phyloP scores from a whole-genome alignment of 1,140 invertebrate genomes.

The Panagrolaimus sp. region DNA sequence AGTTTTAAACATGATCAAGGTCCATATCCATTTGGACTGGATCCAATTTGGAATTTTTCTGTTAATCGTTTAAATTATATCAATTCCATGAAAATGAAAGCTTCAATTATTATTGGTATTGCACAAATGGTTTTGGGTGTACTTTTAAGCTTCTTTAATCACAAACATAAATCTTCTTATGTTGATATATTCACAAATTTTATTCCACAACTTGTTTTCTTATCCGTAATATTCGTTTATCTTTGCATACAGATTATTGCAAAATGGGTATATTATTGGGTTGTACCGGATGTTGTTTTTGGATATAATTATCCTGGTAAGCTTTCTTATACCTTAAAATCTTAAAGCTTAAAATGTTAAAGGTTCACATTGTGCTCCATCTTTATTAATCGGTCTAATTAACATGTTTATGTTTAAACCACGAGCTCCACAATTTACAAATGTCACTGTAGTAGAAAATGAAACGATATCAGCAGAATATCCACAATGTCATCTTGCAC shows the following conservation, averaged over 20 bases:
- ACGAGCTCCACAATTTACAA: slow-evolving; percentile 37
- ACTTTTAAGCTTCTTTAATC: slow-evolving; percentile 75
- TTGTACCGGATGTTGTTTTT: slow-evolving; percentile 58
- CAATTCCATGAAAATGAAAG: slow-evolving; percentile 97
- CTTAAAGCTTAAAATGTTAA: slow-evolving; percentile 3
- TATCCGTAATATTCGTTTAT: slow-evolving; percentile 81
- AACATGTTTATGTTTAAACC: slow-evolving; percentile 66
- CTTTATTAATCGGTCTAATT: slow-evolving; percentile 66
- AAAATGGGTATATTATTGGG: slow-evolving; percentile 76
- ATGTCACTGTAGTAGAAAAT: slow-evolving; percentile 22
- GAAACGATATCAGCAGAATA: slow-evolving; percentile 29
- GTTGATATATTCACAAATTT: slow-evolving; percentile 78
- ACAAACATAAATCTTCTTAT: slow-evolving; percentile 40
- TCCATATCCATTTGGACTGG: slow-evolving; percentile 50
- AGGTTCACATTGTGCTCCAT: slow-evolving; percentile 64
- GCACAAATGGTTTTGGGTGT: slow-evolving; percentile 94
- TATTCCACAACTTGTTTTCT: slow-evolving; percentile 82
- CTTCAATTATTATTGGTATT: slow-evolving; percentile 90
- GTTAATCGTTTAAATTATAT: slow-evolving; percentile 88
- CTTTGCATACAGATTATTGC: slow-evolving; percentile 73
- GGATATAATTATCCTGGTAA: slow-evolving; percentile 41
- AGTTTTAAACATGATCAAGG: slow-evolving; percentile 22
- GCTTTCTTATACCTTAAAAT: slow-evolving; percentile 44
- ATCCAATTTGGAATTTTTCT: slow-evolving; percentile 57
- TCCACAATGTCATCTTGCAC: slow-evolving; percentile 42